These are phyloP conservation scores for Lampris megalopsis DNA, from an alignment of 2,113 vertebrate genomes.

Conservation along the genomic window DNA sequence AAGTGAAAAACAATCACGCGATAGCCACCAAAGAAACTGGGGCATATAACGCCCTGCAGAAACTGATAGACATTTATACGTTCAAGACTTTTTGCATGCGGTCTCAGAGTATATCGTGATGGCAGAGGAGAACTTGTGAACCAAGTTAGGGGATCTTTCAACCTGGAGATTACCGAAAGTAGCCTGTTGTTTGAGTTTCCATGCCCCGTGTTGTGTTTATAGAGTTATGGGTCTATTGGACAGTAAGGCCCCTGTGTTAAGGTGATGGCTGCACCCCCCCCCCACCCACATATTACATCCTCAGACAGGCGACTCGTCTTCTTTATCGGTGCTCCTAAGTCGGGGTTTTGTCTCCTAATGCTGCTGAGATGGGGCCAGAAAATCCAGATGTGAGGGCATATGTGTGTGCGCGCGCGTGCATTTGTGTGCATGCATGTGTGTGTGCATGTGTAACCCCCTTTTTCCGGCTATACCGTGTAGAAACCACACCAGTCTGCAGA, in stretches of 20 bases:
- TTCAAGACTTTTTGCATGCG: too few relatives aligned
- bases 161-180: too few relatives aligned
- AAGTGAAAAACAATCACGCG: too few relatives aligned
- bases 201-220: background rate
- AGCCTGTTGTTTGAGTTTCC: too few relatives aligned
- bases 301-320: background rate
- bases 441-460: background rate
- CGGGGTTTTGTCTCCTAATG: background rate
- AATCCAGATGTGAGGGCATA: background rate
- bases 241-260: background rate
- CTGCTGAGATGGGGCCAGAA: background rate
- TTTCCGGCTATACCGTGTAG: too few relatives aligned
- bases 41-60: too few relatives aligned
- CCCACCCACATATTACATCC: background rate
- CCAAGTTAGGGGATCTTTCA: too few relatives aligned
- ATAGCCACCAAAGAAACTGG: too few relatives aligned
- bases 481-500: too few relatives aligned
- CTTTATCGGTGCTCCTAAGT: background rate
- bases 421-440: background rate
- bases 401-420: background rate
- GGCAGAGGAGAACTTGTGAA: too few relatives aligned
- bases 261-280: background rate
- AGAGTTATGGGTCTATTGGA: background rate
- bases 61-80: too few relatives aligned
- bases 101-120: too few relatives aligned